phyloP scores from a whole-genome alignment of 2,797 vertebrate species.

The Anabacerthia variegaticeps region DNA sequence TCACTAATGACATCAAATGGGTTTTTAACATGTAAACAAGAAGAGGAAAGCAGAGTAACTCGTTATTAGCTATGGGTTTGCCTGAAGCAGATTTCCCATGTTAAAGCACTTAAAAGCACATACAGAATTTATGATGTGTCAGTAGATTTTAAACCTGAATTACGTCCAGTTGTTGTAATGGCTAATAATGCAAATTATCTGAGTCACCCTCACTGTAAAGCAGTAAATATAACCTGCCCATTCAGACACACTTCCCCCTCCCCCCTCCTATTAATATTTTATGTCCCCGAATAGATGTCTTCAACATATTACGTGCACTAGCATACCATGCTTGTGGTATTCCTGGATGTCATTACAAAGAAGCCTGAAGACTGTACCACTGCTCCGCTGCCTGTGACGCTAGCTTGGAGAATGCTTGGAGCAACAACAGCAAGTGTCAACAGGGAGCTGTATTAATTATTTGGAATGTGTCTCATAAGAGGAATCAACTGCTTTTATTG shows the following conservation, averaged over 20 bases:
- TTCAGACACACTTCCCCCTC: not conserved
- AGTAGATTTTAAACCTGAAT: slow-evolving; percentile 33
- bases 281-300: slow-evolving; percentile 35
- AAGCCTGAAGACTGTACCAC: not conserved
- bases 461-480: slow-evolving; percentile 81
- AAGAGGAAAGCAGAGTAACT: not conserved
- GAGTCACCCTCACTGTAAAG: not conserved
- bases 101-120: slow-evolving; percentile 57
- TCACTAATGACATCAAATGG: slow-evolving; percentile 20
- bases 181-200: slow-evolving; percentile 48
- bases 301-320: slow-evolving; percentile 41
- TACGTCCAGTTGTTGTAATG: slow-evolving; percentile 12
- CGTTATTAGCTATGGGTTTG: not conserved
- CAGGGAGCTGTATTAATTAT: slow-evolving; percentile 81
- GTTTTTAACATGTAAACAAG: slow-evolving; percentile 23
- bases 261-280: slow-evolving; percentile 5
- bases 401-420: slow-evolving; percentile 67
- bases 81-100: slow-evolving; percentile 22
- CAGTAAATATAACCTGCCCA: slow-evolving; percentile 6
- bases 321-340: slow-evolving; percentile 16
- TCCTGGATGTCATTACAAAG: slow-evolving; percentile 68
- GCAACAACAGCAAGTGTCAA: slow-evolving; percentile 72
- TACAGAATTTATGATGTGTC: slow-evolving; percentile 22
- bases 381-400: slow-evolving; percentile 40
- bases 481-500: slow-evolving; percentile 77